Conservation (phyloP, 2,888 invertebrate species). For the Temnothorax ravouxi region DNA sequence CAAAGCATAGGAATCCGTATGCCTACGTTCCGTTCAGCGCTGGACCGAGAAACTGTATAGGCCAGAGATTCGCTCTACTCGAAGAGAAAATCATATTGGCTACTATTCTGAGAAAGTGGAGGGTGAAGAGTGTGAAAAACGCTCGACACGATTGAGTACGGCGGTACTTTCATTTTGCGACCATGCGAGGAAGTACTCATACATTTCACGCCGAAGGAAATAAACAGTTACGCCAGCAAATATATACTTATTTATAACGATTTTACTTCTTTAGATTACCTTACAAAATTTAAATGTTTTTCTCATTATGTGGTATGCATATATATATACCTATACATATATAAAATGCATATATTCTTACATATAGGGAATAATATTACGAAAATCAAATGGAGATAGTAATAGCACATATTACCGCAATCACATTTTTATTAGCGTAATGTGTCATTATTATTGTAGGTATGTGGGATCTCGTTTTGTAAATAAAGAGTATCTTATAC, state of each 20-base stretch:
- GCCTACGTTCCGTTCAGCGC: slow-evolving; percentile 82
- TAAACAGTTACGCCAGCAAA: slow-evolving; percentile 1
- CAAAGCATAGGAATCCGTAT: slow-evolving; percentile 77
- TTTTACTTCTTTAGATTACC: background rate
- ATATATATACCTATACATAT: too few relatives aligned
- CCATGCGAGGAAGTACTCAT: slow-evolving; percentile 68
- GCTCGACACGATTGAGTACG: slow-evolving; percentile 69
- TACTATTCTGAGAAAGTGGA: slow-evolving; percentile 77
- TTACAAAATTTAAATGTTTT: background rate
- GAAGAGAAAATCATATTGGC: slow-evolving; percentile 76
- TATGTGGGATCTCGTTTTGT: too few relatives aligned
- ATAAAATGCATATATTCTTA: background rate
- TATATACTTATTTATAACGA: background rate
- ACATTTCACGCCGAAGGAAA: slow-evolving; percentile 38
- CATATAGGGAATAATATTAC: background rate
- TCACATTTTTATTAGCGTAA: background rate
- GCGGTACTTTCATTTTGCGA: slow-evolving; percentile 70
- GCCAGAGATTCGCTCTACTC: slow-evolving; percentile 77
- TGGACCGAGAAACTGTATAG: slow-evolving; percentile 83
- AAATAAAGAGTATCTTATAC: background rate
- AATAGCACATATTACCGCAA: background rate
- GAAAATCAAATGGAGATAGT: background rate
- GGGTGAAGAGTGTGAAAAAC: slow-evolving; percentile 74
- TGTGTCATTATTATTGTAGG: background rate
- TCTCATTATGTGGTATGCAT: background rate